These are phyloP conservation scores for Corythoichthys intestinalis DNA, from an alignment of 2,113 vertebrate genomes.

Conservation along the genomic window DNA sequence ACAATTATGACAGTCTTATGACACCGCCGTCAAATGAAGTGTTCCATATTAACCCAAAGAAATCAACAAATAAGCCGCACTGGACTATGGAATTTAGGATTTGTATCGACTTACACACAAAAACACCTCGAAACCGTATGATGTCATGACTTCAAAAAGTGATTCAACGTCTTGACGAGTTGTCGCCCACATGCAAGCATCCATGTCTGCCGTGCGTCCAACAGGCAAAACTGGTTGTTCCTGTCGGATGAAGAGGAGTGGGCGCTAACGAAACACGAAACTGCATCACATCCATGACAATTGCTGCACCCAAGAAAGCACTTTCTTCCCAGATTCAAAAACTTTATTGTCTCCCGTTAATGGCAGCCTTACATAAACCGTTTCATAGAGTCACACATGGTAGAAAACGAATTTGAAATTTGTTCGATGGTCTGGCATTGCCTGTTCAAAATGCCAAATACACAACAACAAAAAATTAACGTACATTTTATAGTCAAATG, in stretches of 20 bases:
- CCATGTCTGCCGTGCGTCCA: background rate
- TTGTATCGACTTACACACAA: background rate
- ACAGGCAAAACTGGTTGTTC: constrained; percentile 9
- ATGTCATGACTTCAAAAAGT: background rate
- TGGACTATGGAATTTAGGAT: too few relatives aligned
- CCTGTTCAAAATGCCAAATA: background rate
- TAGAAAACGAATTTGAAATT: background rate
- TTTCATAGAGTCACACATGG: background rate
- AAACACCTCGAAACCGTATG: background rate
- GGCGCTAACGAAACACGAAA: background rate
- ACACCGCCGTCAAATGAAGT: too few relatives aligned
- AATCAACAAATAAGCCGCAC: too few relatives aligned
- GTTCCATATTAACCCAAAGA: too few relatives aligned
- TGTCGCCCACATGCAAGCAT: background rate
- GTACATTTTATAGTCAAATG: constrained; percentile 7
- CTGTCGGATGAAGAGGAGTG: background rate
- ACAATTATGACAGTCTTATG: too few relatives aligned
- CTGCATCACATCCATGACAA: background rate
- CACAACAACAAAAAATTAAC: background rate
- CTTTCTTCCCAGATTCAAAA: background rate
- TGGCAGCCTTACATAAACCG: background rate
- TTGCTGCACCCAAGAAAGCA: background rate
- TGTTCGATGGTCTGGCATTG: background rate
- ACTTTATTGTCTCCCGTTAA: constrained; percentile 18
- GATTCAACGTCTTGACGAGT: background rate